A percentile compares a stretch with the other conserved stretches of the same genome.
These are phyloP conservation scores for Anguilla obscura DNA, from an alignment of 2,797 vertebrate genomes.

Conservation along the genomic window DNA sequence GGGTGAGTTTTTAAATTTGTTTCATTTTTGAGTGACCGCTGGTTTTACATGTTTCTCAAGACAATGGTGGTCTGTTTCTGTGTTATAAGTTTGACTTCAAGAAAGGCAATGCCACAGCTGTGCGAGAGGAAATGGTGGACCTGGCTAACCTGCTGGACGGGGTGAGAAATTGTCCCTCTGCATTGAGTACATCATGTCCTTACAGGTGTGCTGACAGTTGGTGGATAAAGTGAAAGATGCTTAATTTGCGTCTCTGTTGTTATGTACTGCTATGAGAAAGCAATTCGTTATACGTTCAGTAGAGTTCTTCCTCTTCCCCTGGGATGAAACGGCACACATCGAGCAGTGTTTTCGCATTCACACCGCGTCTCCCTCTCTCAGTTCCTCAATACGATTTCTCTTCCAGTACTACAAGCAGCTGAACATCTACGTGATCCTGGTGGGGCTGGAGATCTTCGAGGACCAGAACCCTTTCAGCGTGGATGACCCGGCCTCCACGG, in stretches of 20 bases:
- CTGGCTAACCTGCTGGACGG: conserved; percentile 81
- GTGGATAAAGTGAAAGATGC: not conserved
- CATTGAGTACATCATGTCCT: not conserved
- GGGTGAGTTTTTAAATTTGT: conserved; percentile 65
- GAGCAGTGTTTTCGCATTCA: not conserved
- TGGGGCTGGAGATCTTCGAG: conserved; percentile 79
- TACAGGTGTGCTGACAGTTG: not conserved
- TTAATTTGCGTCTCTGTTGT: not conserved
- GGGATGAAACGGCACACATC: no score
- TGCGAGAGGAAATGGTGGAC: conserved; percentile 76
- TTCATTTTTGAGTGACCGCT: not conserved
- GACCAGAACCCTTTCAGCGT: conserved; percentile 73
- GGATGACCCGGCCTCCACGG: conserved; percentile 63
- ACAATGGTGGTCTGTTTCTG: conserved; percentile 17
- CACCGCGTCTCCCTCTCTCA: not conserved
- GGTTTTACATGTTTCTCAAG: not conserved
- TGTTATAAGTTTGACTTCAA: conserved; percentile 71
- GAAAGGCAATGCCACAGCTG: conserved; percentile 60
- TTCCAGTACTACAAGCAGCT: conserved; percentile 70
- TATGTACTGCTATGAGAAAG: not conserved
- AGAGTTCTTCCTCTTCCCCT: no score
- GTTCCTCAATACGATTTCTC: not conserved
- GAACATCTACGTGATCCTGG: conserved; percentile 82
- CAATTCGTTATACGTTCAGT: no score
- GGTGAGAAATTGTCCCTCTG: conserved; percentile 65